Evolutionary conservation across 2,888 invertebrate species (phyloP).

Genomic region (Dynastes tityus): DNA sequence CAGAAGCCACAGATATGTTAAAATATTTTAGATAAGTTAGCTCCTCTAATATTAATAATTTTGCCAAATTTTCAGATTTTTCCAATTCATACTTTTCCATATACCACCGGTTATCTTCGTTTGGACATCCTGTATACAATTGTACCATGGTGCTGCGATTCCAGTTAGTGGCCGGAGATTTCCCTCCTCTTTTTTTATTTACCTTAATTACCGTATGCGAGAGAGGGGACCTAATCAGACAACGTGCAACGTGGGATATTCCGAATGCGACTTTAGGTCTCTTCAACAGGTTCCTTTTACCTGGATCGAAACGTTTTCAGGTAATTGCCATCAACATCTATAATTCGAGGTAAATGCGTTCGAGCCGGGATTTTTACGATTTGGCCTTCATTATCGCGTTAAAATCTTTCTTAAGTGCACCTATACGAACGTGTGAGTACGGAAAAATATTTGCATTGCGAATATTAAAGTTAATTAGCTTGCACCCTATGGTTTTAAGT

Average conservation of each 20-base stretch:
- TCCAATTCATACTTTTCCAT: background rate
- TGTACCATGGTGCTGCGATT: conserved; percentile 20
- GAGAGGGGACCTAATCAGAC: conserved; percentile 35
- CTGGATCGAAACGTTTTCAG: conserved; percentile 8
- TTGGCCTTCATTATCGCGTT: background rate
- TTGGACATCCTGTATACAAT: background rate
- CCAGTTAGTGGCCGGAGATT: conserved; percentile 41
- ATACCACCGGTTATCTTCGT: background rate
- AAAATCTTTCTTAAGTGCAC: conserved; percentile 3
- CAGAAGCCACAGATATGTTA: too few species aligned
- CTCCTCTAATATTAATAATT: too few species aligned
- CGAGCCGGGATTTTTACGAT: conserved; percentile 10
- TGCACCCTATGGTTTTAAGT: background rate
- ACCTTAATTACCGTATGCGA: conserved; percentile 43
- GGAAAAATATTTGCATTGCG: background rate
- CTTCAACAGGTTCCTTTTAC: background rate
- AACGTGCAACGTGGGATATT: conserved; percentile 25
- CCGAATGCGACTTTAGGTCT: conserved; percentile 27
- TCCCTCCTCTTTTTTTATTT: conserved; percentile 37
- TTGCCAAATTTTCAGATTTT: too few species aligned
- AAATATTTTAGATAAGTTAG: too few species aligned
- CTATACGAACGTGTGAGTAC: background rate
- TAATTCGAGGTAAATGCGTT: background rate
- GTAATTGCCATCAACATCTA: conserved; percentile 8
- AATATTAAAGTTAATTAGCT: background rate